Base-by-base conservation (phyloP, 2,888 invertebrate genomes). In the Tryphoninae sp. region DNA sequence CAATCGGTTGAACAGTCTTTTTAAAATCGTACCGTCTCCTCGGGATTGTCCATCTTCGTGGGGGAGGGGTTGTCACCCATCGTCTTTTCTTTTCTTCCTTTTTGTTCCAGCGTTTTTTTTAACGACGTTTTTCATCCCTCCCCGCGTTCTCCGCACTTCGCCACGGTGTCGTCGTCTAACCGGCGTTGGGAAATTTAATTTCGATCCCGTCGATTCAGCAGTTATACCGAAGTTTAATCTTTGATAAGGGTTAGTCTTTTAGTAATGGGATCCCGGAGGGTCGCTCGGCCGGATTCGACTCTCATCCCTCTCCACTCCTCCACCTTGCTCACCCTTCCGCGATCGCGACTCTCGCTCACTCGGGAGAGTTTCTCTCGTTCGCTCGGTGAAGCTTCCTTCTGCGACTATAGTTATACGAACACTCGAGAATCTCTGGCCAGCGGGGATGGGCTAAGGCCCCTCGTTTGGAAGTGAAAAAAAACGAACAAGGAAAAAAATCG, bases 201-300 rank as follows among this genome's bases (percentile, higher is more conserved):
- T 93, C 93, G 91, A 93, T 93, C 92, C 92, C 92, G 93, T 93
- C 92, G 93, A 93, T 93, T 93, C 93, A 93, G 93, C 93, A 93
- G 92, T 93, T 92, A 92, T 93, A 93, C 93, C 92, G 89, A 92
- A 93, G 93, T 93, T 93, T 93, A 93, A 93, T 93, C 92, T 93
- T 92, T 92, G 92, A 92, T 92, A 92, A 92, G 92, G 92, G 91
- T 91, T 92, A 91, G 92, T 92, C 92, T 91, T 91, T 91, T 92
- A 90, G 92, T 92, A 92, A 92, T 92, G 91, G 92, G 91, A 90
- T 91, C 89, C 87, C 86, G 86, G 89, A 87, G 90, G 90, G 89
- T 84, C 86, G 86, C 84, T 77, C 73, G 72, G 59, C 59, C 59
- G 82, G 85, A 84, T 85, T 86, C 81, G 77, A 81, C 80, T 82